Evolutionary conservation across 35 echinoderm and acorn worm species (phyloP), one percentile per base, ranked within the genome.

Genomic region (Ophioderma brevispina): DNA sequence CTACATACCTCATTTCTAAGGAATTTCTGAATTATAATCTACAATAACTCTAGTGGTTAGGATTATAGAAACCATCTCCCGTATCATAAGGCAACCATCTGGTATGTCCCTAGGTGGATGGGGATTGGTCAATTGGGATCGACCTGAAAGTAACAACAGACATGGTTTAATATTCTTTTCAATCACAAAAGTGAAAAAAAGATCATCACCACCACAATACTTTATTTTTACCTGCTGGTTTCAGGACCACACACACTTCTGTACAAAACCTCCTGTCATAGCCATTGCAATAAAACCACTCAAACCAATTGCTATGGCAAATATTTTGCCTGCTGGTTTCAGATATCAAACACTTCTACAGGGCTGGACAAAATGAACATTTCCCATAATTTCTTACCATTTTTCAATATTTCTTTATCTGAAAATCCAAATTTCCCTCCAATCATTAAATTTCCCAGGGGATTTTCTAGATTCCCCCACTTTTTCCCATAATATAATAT

Each of bases 211-310:
- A n/a, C n/a, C n/a, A n/a, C n/a, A n/a, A n/a, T n/a, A n/a, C n/a
- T n/a, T n/a, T n/a, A n/a, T n/a, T n/a, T n/a, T 87, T 84, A 98
- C 96, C 96, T 84, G 96, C 96, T 91, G 96, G 96, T 91, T 98
- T 94, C 31, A 98, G 87, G 28, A 93, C 97, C 52, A 88, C 82
- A 46, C 97, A 99, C 15, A 93, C 93, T 78, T 99, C 97, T 85
- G 97, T 99, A 88, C 91, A 99, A 84, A 99, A 99, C 50, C 97
- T 87, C 52, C 97, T 91, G 52, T 99, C 97, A 85, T 99, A 99
- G 28, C 97, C 94, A 82, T 99, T 94, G 88, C 97, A 99, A 52
- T 99, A 99, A 37, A 95, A 36, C 97, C 97, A 99, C 39, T 99
- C 97, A 37, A 77, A 86, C 64, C 95, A 90, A 76, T 99, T 91